Conservation (phyloP, 2,797 vertebrate genomes). For the Peromyscus nudipes region DNA sequence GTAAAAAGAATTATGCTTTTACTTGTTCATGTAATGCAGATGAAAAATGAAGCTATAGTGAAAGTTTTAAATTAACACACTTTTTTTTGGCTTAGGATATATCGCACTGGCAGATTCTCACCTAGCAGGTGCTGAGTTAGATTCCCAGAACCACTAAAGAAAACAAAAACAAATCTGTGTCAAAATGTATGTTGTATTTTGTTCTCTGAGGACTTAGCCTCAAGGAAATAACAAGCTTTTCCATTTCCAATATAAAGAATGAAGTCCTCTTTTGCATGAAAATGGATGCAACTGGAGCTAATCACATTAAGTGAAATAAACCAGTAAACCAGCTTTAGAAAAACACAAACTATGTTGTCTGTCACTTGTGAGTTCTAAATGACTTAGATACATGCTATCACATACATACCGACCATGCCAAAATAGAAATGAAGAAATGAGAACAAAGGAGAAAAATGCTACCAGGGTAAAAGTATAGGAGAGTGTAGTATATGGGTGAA, state of each 20-base stretch:
- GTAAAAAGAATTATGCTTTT: background rate
- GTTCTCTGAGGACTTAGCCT: background rate
- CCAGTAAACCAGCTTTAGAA: background rate
- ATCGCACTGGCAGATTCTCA: background rate
- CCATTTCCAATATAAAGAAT: background rate
- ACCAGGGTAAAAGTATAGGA: background rate
- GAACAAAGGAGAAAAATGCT: background rate
- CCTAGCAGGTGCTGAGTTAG: background rate
- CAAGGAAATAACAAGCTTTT: conserved; percentile 7
- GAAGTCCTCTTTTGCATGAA: background rate
- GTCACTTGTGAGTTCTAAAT: background rate
- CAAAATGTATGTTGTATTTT: background rate
- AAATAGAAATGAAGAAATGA: background rate
- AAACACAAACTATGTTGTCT: background rate
- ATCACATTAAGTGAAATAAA: background rate
- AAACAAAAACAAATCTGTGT: background rate
- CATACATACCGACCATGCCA: background rate
- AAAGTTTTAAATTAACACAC: conserved; percentile 15
- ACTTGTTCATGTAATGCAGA: background rate
- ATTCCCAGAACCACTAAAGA: background rate
- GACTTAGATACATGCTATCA: background rate
- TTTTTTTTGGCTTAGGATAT: background rate
- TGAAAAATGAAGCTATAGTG: background rate
- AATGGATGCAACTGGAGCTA: background rate
- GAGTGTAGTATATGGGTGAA: background rate